Evolutionary conservation across 2,797 vertebrate genomes (phyloP).

Genomic region (Steatocranus sp.): DNA sequence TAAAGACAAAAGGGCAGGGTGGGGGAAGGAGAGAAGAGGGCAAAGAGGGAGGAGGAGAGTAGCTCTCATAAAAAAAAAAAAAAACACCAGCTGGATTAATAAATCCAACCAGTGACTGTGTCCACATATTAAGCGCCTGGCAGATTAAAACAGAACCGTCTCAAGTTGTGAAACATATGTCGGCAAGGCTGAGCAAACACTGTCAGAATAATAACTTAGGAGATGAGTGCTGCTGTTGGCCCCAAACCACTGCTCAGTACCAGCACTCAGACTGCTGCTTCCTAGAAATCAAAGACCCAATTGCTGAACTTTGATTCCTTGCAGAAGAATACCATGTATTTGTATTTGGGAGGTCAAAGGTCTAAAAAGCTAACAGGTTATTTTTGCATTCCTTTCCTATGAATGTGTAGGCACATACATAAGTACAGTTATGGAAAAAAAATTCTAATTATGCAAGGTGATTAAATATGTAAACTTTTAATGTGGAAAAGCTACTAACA

Average conservation of each 20-base stretch:
- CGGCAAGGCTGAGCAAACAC: slow-evolving; percentile 65
- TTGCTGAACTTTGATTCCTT: slow-evolving; percentile 55
- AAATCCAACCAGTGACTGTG: slow-evolving; percentile 61
- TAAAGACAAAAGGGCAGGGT: not conserved
- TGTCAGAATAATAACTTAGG: slow-evolving; percentile 55
- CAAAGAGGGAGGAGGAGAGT: slow-evolving; percentile 10
- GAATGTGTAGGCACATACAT: not conserved
- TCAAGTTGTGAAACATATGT: slow-evolving; percentile 68
- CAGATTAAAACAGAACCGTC: slow-evolving; percentile 64
- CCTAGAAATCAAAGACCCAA: slow-evolving; percentile 67
- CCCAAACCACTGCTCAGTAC: slow-evolving; percentile 13
- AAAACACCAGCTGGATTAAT: slow-evolving; percentile 76
- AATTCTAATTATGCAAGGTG: slow-evolving; percentile 1
- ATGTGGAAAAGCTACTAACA: not conserved
- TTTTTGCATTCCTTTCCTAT: slow-evolving; percentile 15
- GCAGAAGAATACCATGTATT: slow-evolving; percentile 4
- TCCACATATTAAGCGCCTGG: slow-evolving; percentile 58
- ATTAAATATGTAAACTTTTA: not conserved
- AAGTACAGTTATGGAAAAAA: slow-evolving; percentile 29
- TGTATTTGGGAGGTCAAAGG: slow-evolving; percentile 42
- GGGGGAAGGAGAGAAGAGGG: slow-evolving; percentile 18
- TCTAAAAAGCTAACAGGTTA: not conserved
- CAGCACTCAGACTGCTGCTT: slow-evolving; percentile 42
- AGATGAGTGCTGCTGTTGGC: slow-evolving; percentile 55
- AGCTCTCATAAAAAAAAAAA: slow-evolving; percentile 9